Percentiles rank a stretch among this genome's conserved stretches.
Evolutionary conservation across 1,140 invertebrate genomes (phyloP).

Genomic region (Eulimnadia texana): DNA sequence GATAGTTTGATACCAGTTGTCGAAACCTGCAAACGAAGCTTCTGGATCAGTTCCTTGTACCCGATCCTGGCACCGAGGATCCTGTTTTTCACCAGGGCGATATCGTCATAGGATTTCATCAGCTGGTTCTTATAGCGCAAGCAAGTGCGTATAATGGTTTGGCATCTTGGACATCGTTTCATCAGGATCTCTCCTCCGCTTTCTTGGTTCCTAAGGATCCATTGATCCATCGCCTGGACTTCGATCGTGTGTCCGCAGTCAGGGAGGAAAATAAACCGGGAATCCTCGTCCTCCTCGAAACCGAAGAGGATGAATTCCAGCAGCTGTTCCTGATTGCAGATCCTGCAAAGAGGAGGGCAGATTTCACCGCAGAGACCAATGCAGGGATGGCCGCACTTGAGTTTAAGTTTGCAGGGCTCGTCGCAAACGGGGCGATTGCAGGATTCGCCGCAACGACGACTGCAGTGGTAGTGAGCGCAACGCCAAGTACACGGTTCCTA

Average conservation of each 20-base stretch:
- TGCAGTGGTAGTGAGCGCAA: slow-evolving; percentile 40
- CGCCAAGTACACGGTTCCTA: slow-evolving; percentile 26
- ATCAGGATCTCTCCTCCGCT: slow-evolving; percentile 24
- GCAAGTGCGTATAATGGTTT: slow-evolving; percentile 42
- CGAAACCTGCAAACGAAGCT: background rate
- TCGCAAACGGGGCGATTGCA: slow-evolving; percentile 38
- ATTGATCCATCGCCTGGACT: slow-evolving; percentile 35
- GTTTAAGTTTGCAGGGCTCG: slow-evolving; percentile 31
- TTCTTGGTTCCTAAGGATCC: slow-evolving; percentile 30
- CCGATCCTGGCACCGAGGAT: background rate
- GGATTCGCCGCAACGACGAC: slow-evolving; percentile 35
- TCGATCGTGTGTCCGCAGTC: slow-evolving; percentile 50
- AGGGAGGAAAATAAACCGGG: slow-evolving; percentile 43
- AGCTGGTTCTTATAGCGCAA: slow-evolving; percentile 42
- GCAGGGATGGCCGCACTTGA: slow-evolving; percentile 43
- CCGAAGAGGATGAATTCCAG: slow-evolving; percentile 39
- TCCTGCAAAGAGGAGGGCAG: slow-evolving; percentile 31
- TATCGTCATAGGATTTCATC: slow-evolving; percentile 36
- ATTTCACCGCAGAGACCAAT: slow-evolving; percentile 53
- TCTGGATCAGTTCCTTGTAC: background rate
- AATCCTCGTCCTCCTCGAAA: slow-evolving; percentile 38
- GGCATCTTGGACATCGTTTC: slow-evolving; percentile 46
- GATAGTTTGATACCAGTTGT: background rate
- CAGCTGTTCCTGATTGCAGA: slow-evolving; percentile 35
- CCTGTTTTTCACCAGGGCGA: slow-evolving; percentile 38